phyloP scores from a whole-genome alignment of 2,113 vertebrate genomes.

The Nestor notabilis region DNA sequence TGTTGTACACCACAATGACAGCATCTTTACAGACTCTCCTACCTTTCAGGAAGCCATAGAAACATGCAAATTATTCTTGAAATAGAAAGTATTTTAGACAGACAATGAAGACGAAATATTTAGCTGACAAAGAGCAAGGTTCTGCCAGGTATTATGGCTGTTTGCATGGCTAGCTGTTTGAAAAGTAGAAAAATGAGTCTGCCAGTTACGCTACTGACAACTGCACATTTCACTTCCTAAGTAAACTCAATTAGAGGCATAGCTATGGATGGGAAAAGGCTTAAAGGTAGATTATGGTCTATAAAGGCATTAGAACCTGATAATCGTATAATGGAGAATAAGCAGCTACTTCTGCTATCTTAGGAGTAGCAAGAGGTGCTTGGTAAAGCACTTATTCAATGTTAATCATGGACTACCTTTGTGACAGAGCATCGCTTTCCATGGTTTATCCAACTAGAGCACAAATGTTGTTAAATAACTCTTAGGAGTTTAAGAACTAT shows the following conservation, averaged over 20 bases:
- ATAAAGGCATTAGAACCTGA: slow-evolving; percentile 53
- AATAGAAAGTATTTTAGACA: slow-evolving; percentile 3
- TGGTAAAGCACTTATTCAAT: slow-evolving; percentile 42
- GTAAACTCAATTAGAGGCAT: slow-evolving; percentile 61
- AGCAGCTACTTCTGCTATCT: slow-evolving; percentile 19
- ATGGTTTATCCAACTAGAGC: slow-evolving; percentile 45
- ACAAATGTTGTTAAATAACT: slow-evolving; percentile 29
- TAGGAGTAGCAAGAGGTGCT: slow-evolving; percentile 21
- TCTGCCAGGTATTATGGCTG: slow-evolving; percentile 8
- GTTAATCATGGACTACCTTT: slow-evolving; percentile 51
- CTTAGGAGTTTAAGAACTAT: slow-evolving; percentile 39
- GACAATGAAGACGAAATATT: background rate
- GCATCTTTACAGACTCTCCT: background rate
- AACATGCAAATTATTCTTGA: background rate
- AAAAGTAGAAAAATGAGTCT: slow-evolving; percentile 42
- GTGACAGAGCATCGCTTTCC: slow-evolving; percentile 9
- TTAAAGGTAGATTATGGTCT: slow-evolving; percentile 48
- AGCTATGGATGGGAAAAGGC: slow-evolving; percentile 29
- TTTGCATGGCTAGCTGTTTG: slow-evolving; percentile 21
- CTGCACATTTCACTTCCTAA: slow-evolving; percentile 48
- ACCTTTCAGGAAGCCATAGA: background rate
- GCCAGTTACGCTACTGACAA: slow-evolving; percentile 58
- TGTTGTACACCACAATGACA: background rate
- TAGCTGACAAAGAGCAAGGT: background rate
- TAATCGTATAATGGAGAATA: slow-evolving; percentile 60